phyloP scores from a whole-genome alignment of 2,113 vertebrate species.

The Notiomystis cincta region DNA sequence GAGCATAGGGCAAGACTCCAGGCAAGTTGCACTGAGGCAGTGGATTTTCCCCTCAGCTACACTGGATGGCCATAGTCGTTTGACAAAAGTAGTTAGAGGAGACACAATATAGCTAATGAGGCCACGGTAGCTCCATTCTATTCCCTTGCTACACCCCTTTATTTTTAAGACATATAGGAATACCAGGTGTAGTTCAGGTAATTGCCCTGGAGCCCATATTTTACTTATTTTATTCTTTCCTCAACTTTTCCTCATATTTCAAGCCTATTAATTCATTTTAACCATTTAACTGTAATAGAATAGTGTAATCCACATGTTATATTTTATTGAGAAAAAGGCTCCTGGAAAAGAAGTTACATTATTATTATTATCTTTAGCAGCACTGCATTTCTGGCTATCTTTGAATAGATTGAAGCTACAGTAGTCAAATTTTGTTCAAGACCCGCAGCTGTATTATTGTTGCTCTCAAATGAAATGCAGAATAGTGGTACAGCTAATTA shows the following conservation, averaged over 20 bases:
- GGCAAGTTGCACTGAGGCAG: background rate
- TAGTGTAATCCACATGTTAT: background rate
- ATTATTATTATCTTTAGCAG: background rate
- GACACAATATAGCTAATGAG: background rate
- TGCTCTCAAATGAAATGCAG: background rate
- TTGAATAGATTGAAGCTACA: background rate
- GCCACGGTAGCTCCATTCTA: background rate
- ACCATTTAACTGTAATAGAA: background rate
- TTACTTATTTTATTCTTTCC: background rate
- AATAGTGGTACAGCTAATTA: background rate
- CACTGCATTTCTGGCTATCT: background rate
- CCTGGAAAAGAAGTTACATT: background rate
- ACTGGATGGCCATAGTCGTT: rapidly evolving
- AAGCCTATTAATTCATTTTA: background rate
- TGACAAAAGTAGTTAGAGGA: background rate
- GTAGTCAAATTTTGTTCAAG: background rate
- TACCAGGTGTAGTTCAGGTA: background rate
- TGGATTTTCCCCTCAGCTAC: background rate
- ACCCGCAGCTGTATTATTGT: background rate
- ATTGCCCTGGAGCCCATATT: background rate
- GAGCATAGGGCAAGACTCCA: background rate
- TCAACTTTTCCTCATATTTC: background rate
- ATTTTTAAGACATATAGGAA: background rate
- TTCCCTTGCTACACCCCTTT: background rate
- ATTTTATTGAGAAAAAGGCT: background rate